Evolutionary conservation across 2,888 invertebrate genomes (phyloP).

Genomic region (Phorcus lineatus): DNA sequence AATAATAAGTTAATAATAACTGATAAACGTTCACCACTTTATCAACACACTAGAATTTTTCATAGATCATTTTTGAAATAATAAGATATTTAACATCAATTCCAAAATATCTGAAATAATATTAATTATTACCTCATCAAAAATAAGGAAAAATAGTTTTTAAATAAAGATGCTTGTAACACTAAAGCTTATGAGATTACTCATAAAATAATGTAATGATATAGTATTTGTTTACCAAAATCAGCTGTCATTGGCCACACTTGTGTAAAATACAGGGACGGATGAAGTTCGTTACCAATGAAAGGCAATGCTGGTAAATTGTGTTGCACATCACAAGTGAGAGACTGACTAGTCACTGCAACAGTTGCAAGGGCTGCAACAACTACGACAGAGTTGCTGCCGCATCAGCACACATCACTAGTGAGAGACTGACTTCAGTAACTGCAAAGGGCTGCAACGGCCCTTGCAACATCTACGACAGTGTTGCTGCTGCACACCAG

Average conservation of each 20-base stretch:
- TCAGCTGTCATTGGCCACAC: not conserved
- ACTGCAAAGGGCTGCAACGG: not conserved
- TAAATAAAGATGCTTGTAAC: not conserved
- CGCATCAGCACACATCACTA: too few species aligned
- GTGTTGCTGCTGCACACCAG: too few species aligned
- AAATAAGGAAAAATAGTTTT: not conserved
- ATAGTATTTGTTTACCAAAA: not conserved
- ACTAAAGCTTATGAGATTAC: not conserved
- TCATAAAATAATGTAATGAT: not conserved
- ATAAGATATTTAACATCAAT: too few species aligned
- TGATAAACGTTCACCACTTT: not conserved
- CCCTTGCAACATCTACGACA: not conserved
- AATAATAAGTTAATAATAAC: not conserved
- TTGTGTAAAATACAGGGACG: not conserved
- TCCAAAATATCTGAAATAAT: too few species aligned
- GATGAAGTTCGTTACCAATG: not conserved
- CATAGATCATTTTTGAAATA: too few species aligned
- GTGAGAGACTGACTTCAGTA: too few species aligned
- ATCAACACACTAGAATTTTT: not conserved
- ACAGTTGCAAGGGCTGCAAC: not conserved
- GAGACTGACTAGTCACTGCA: too few species aligned
- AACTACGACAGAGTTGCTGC: too few species aligned
- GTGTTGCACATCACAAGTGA: not conserved
- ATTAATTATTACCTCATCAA: too few species aligned
- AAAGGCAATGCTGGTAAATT: slow-evolving; percentile 17